These are phyloP conservation scores for Neodiprion virginianus DNA, from an alignment of 1,140 invertebrate species.

Conservation along the genomic window DNA sequence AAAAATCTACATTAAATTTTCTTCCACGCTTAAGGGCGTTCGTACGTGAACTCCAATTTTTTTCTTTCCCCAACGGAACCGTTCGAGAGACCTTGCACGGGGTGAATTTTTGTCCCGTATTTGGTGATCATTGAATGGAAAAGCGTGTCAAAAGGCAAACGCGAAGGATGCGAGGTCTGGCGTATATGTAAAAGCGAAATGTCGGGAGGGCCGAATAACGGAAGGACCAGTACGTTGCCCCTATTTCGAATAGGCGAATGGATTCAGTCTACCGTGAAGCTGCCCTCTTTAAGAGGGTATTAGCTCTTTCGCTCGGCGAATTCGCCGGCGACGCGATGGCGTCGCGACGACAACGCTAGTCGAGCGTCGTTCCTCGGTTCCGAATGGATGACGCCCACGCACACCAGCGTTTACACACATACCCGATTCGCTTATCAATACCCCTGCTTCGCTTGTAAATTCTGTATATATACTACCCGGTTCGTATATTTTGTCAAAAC, in stretches of 20 bases:
- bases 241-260: constrained; percentile 33
- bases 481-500: too few relatives aligned
- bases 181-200: neutral
- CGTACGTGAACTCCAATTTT: too few relatives aligned
- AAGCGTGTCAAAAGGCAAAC: too few relatives aligned
- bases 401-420: neutral
- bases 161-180: too few relatives aligned
- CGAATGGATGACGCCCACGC: neutral
- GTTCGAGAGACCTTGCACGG: too few relatives aligned
- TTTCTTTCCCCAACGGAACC: too few relatives aligned
- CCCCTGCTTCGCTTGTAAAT: neutral
- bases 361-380: neutral
- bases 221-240: neutral
- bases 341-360: neutral
- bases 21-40: too few relatives aligned
- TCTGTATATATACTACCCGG: too few relatives aligned
- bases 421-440: neutral
- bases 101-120: too few relatives aligned
- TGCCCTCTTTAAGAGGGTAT: constrained; percentile 34
- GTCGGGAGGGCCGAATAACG: neutral
- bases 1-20: too few relatives aligned
- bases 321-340: constrained; percentile 39
- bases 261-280: constrained; percentile 37
- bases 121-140: too few relatives aligned
- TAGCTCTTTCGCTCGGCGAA: constrained; percentile 30